Evolutionary conservation across 2,113 vertebrate genomes (phyloP), one percentile per base, ranked within the genome.

Genomic region (Lagenorhynchus albirostris): DNA sequence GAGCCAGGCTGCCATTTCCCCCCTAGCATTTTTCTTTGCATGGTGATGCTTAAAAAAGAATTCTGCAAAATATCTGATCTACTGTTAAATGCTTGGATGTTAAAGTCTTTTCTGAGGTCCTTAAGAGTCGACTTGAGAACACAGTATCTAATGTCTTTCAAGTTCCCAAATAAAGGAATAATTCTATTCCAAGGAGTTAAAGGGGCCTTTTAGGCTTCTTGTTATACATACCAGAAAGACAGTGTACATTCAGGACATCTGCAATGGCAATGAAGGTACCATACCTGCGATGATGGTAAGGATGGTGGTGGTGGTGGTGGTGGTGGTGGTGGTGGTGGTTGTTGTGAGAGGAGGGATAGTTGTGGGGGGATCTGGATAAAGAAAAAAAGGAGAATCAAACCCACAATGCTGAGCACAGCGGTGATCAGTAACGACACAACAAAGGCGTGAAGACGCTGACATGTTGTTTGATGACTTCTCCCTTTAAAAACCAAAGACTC

Each of bases 311-410:
- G 98, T 96, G 95, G 96, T 98, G 98, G 98, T 99, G 98, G 96
- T 98, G 98, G 98, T 97, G 94, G 95, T 96, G 95, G 96, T 98
- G 98, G 98, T 98, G 98, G 98, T 98, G 98, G 99, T 99, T 98
- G 99, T 99, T 98, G 99, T 99, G 99, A 99, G 98, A 98, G 99
- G 99, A 99, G 99, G 99, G 99, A 98, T 97, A 98, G 99, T 99
- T 99, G 99, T 99, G 98, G 98, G 99, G 99, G 98, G 98, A 99
- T 99, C 99, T 99, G 99, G 99, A 99, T 99, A 99, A 98, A 99
- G 98, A 97, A 99, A 99, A 99, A 99, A 99, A 98, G 98, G 98
- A 98, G 98, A 99, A 99, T 99, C 98, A 98, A 79, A 97, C 99
- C 98, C 98, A 98, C 98, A 98, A 98, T 97, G 98, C 98, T 98